phyloP scores from a whole-genome alignment of 2,888 invertebrate genomes.

The Drosophila demipolita region DNA sequence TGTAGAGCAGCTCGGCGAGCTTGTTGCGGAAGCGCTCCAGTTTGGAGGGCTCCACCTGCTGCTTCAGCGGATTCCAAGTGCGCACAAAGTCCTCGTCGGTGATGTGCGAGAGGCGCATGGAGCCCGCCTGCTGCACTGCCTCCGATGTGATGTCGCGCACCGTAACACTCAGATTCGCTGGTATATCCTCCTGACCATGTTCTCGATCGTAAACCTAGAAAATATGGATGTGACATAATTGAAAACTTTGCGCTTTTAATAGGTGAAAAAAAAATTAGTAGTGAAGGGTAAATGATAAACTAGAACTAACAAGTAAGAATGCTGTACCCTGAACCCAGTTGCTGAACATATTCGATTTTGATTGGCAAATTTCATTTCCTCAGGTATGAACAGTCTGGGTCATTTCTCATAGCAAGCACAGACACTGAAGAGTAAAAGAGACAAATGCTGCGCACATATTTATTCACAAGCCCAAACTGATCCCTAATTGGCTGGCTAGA shows the following conservation, averaged over 20 bases:
- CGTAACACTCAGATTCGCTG: conserved; percentile 96
- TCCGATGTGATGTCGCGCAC: conserved; percentile 97
- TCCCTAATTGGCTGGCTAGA: no score
- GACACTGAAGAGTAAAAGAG: no score
- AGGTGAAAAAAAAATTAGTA: background rate
- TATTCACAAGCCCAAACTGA: no score
- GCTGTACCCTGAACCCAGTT: no score
- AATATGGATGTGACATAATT: no score
- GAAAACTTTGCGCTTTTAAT: background rate
- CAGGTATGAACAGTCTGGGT: no score
- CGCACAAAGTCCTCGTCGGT: conserved; percentile 98
- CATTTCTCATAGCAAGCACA: no score
- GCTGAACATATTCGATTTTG: no score
- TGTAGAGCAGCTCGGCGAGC: conserved; percentile 92
- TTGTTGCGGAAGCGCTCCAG: conserved; percentile 95
- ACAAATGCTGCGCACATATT: no score
- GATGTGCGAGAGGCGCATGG: conserved; percentile 95
- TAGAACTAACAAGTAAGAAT: no score
- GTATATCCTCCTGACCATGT: conserved; percentile 96
- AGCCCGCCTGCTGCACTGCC: conserved; percentile 97
- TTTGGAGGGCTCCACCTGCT: conserved; percentile 93
- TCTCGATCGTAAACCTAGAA: conserved; percentile 93
- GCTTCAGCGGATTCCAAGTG: conserved; percentile 96
- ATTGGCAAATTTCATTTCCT: no score
- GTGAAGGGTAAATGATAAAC: background rate